Evolutionary conservation across 2,113 vertebrate species (phyloP), one percentile per base, ranked within the genome.

Genomic region (Microcebus griseorufus): DNA sequence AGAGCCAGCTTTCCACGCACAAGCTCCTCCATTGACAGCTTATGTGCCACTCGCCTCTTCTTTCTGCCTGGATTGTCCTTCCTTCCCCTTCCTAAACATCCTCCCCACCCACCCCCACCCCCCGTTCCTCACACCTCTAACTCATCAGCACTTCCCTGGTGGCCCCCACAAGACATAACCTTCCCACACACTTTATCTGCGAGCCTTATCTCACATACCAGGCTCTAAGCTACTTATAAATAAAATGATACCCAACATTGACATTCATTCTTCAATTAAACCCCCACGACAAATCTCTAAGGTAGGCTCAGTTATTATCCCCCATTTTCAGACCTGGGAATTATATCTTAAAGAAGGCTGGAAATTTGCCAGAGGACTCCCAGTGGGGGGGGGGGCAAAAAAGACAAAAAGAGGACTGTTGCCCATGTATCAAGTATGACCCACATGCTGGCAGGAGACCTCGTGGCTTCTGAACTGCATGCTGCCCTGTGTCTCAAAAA

Each of bases 1-100:
- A 64, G 9, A 2, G 7, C 29, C 39, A 0, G 8, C 22, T 76
- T 18, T 2, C 14, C 39, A 27, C 29, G 2, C 8, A 0, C 12
- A 29, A 22, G 9, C 51, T 53, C n/a, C 29, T 78, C 85, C n/a
- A 6, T 12, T 39, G 60, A 51, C 39, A 48, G 37, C 34, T 6
- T 69, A 34, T 87, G 12, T 2, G 23, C 27, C 48, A 34, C 13
- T 12, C 16, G 20, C 13, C 13, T 51, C 2, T 20, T 73, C 39
- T 53, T 67, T 80, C 70, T 65, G 53, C 51, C n/a, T 17, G 8
- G 1, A 16, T 82, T 48, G 0, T 18, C 45, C 53, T 80, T 48
- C 60, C 51, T 6, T 67, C 55, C 9, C 13, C n/a, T 96, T 85
- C 37, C 18, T 78, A 75, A 82, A 32, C 37, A 37, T 37, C 37